These are phyloP conservation scores for Drosophila histrio DNA, from an alignment of 2,888 invertebrate genomes.

Conservation along the genomic window DNA sequence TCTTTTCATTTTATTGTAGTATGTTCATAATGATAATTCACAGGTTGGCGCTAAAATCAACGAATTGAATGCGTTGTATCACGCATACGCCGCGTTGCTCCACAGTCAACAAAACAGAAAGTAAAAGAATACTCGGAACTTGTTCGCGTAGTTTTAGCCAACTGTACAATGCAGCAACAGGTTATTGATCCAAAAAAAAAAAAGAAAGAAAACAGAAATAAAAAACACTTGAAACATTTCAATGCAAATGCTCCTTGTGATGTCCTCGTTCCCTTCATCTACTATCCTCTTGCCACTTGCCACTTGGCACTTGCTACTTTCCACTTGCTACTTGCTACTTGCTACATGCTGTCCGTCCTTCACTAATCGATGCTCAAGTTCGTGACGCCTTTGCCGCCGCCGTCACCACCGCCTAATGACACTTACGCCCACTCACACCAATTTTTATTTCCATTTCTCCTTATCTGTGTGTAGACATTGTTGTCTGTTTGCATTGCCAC, in stretches of 20 bases:
- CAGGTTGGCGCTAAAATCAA: constrained; percentile 51
- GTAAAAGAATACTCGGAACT: background rate
- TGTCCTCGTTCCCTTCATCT: constrained; percentile 5
- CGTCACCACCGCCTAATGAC: constrained; percentile 64
- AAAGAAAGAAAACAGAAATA: background rate
- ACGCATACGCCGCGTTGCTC: constrained; percentile 46
- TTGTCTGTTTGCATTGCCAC: constrained; percentile 63
- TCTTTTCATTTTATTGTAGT: constrained; percentile 30
- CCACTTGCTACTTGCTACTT: background rate
- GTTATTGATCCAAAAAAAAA: constrained; percentile 63
- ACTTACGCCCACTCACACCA: constrained; percentile 42
- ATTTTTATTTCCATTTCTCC: constrained; percentile 10
- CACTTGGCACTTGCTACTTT: background rate
- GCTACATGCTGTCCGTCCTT: constrained; percentile 38
- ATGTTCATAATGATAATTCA: constrained; percentile 42
- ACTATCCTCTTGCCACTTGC: background rate
- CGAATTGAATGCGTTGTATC: constrained; percentile 27
- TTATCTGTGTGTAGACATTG: constrained; percentile 45
- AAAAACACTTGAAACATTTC: constrained; percentile 36
- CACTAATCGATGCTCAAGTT: constrained; percentile 68
- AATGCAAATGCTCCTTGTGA: constrained; percentile 41
- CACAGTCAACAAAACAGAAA: background rate
- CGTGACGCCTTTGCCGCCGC: constrained; percentile 58
- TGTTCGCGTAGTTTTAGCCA: constrained; percentile 21
- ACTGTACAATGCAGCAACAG: constrained; percentile 56